Evolutionary conservation across 1,140 invertebrate genomes (phyloP), one percentile per base, ranked within the genome.

Genomic region (Mizuhopecten yessoensis): DNA sequence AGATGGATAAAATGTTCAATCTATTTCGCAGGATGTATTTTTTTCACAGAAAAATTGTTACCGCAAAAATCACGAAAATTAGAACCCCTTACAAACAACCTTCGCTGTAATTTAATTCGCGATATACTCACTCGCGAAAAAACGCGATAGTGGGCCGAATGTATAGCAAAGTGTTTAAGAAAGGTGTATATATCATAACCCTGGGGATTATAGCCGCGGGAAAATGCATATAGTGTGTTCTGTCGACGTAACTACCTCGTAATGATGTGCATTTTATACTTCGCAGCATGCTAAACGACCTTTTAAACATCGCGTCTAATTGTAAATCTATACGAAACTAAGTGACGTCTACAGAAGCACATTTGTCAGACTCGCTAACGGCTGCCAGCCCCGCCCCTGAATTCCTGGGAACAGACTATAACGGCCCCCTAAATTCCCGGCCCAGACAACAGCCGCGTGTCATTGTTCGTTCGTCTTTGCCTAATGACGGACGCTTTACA

Each of bases 201-300:
- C 5, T n/a, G n/a, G n/a, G n/a, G n/a, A n/a, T n/a, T n/a, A n/a
- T n/a, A n/a, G n/a, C n/a, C 36, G 36, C 36, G 36, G 36, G 36
- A n/a, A 29, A 75, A 75, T 75, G 57, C 20, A n/a, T n/a, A n/a
- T n/a, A n/a, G n/a, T n/a, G n/a, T n/a, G 9, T 75, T 75, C 57
- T 75, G 57, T 75, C 57, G 17, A 0, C 9, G 5, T 75, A 75
- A 75, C 57, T 29, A 13, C 57, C 57, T 9, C n/a, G 29, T 29
- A 75, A 45, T 75, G 23, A 75, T n/a, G 57, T 29, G 29, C 57
- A 75, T 75, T 75, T 75, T n/a, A n/a, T 75, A n/a, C 57, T 75
- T 2, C 57, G n/a, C 23, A 29, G 57, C 57, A 29, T 0, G 57
- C 57, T 75, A 75, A 75, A 75, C n/a, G 57, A 75, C 57, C 29